phyloP scores from a whole-genome alignment of 64 coral and sea anemone species.

The Hydrozoanthus tunicans region DNA sequence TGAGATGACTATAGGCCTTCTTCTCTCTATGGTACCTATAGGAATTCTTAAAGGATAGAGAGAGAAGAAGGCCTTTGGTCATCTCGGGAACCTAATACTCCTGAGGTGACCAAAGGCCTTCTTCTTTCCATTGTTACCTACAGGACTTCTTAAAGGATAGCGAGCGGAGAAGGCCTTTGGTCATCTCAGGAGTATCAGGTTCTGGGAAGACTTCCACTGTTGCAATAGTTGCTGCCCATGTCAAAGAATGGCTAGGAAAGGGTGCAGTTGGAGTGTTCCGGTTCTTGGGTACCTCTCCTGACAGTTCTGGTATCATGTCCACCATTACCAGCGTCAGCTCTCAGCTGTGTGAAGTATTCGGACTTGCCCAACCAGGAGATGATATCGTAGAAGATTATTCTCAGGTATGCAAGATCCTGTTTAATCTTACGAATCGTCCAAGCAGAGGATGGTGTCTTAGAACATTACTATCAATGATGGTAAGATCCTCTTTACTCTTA shows the following conservation, averaged over 20 bases:
- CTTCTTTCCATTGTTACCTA: neutral
- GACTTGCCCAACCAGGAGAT: conserved; percentile 39
- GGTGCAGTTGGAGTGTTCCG: conserved; percentile 76
- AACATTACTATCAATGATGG: no score
- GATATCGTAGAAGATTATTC: conserved; percentile 80
- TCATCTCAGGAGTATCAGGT: conserved; percentile 75
- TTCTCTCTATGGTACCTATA: neutral
- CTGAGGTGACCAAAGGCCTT: no score
- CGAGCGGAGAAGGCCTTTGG: conserved; percentile 44
- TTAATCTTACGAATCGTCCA: neutral
- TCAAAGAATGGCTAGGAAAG: conserved; percentile 77
- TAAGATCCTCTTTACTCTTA: no score
- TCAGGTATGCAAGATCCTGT: neutral
- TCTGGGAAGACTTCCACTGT: conserved; percentile 91
- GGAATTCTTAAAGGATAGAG: neutral
- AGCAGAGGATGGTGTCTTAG: no score
- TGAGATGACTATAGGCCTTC: no score
- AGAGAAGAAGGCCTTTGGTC: no score
- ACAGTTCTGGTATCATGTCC: conserved; percentile 72
- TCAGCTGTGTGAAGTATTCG: conserved; percentile 81
- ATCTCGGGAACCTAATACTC: no score
- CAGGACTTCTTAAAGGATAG: conserved; percentile 47
- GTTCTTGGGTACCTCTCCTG: conserved; percentile 85
- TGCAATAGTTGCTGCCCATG: conserved; percentile 62
- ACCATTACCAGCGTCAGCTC: conserved; percentile 68